Percentiles rank a stretch among this genome's conserved stretches.
Evolutionary conservation across 2,113 vertebrate genomes (phyloP).

Genomic region (Sterna hirundo): DNA sequence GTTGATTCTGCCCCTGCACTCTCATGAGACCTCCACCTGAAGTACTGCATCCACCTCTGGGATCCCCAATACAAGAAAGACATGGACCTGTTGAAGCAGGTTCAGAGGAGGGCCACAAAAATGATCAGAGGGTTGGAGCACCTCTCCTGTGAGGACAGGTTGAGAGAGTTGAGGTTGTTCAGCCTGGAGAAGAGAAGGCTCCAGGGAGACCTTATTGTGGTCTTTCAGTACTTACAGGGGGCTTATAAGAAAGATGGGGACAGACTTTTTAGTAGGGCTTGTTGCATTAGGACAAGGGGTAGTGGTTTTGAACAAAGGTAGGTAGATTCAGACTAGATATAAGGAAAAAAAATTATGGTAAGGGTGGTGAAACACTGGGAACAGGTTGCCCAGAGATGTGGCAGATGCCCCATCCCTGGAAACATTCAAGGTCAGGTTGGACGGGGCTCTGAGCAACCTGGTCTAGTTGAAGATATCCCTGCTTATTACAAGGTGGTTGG

Average conservation of each 20-base stretch:
- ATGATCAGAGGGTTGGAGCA: not conserved
- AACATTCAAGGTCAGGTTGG: not conserved
- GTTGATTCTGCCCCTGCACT: not conserved
- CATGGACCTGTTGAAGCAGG: not conserved
- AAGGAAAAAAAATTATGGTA: not conserved
- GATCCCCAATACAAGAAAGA: not conserved
- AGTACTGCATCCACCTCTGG: not conserved
- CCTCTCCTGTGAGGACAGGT: fast-evolving
- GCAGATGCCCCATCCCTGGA: not conserved
- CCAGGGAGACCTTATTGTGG: fast-evolving
- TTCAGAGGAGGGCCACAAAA: not conserved
- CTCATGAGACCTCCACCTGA: no score
- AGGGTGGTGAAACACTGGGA: not conserved
- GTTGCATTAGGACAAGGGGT: not conserved
- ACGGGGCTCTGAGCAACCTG: fast-evolving
- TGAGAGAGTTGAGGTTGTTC: not conserved
- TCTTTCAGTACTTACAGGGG: not conserved
- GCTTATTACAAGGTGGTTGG: fast-evolving
- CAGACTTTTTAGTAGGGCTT: not conserved
- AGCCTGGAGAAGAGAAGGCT: not conserved
- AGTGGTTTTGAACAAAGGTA: not conserved
- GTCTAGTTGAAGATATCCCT: not conserved
- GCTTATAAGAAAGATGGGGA: not conserved
- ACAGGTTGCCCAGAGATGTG: no score
- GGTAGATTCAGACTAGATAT: not conserved